Percentiles rank a stretch among this genome's conserved stretches.
phyloP scores from a whole-genome alignment of 2,797 vertebrate genomes.

The Anisognathus igniventris region DNA sequence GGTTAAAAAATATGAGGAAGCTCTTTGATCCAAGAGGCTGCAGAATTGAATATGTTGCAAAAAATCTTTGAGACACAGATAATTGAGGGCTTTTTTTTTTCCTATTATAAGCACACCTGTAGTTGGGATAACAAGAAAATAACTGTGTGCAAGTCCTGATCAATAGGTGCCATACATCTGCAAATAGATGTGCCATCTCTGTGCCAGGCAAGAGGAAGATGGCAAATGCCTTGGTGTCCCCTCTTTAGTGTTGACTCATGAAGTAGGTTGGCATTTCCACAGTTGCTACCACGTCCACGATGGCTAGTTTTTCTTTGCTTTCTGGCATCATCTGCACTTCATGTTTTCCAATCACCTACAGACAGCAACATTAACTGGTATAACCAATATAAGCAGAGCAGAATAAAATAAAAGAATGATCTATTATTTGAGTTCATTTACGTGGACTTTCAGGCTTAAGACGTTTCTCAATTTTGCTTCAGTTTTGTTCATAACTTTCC shows the following conservation, averaged over 20 bases:
- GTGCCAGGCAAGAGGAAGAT: not conserved
- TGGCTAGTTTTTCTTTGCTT: not conserved
- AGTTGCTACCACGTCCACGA: not conserved
- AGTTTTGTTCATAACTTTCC: not conserved
- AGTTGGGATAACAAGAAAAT: not conserved
- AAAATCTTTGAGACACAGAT: not conserved
- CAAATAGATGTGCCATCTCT: not conserved
- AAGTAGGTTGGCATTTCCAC: not conserved
- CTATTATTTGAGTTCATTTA: not conserved
- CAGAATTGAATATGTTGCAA: not conserved
- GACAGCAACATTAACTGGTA: not conserved
- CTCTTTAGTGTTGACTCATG: not conserved
- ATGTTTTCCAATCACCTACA: not conserved
- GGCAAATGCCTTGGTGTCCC: not conserved
- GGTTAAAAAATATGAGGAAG: not conserved
- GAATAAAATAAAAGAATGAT: not conserved
- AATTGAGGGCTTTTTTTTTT: not conserved
- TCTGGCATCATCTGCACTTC: not conserved
- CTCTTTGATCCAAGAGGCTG: not conserved
- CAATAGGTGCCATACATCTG: not conserved
- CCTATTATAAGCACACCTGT: not conserved
- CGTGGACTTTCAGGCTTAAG: not conserved
- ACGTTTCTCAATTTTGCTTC: not conserved
- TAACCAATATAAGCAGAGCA: not conserved
- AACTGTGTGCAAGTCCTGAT: not conserved